Evolutionary conservation across 53 echinoderm and acorn worm species (phyloP).

Genomic region (Hippasteria phrygiana): DNA sequence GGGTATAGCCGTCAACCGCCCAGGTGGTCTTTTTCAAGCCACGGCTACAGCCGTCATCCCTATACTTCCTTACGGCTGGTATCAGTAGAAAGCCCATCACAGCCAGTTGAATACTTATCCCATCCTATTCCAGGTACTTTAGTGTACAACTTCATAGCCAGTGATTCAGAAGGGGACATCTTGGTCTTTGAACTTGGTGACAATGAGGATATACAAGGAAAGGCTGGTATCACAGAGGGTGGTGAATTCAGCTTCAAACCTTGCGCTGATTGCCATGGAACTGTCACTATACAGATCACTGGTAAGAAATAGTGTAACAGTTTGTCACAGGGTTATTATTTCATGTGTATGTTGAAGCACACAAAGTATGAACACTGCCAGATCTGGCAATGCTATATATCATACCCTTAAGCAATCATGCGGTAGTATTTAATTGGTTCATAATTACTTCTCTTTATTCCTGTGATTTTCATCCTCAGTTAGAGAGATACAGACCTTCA

Average conservation of each 20-base stretch:
- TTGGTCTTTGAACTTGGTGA: constrained; percentile 31
- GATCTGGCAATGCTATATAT: background rate
- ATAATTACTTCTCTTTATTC: background rate
- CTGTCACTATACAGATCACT: constrained; percentile 23
- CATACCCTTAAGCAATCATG: background rate
- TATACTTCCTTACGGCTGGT: too few species aligned
- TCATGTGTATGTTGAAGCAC: background rate
- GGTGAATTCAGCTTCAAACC: constrained; percentile 59
- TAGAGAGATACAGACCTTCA: constrained; percentile 20
- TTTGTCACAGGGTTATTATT: background rate
- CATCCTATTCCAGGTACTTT: constrained; percentile 33
- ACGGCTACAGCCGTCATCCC: too few species aligned
- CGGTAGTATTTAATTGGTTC: background rate
- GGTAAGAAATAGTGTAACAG: background rate
- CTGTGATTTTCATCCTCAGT: background rate
- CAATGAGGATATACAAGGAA: background rate
- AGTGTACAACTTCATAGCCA: constrained; percentile 16
- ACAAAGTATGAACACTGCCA: background rate
- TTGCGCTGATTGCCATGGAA: constrained; percentile 61
- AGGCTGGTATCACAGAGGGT: constrained; percentile 24
- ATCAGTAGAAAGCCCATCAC: background rate
- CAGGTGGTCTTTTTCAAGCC: too few species aligned
- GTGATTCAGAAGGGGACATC: constrained; percentile 45
- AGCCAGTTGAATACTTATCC: background rate
- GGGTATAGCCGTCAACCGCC: too few species aligned